A percentile compares a stretch with the other conserved stretches of the same genome.
phyloP scores from a whole-genome alignment of 2,888 invertebrate genomes.

The Noctua comes region DNA sequence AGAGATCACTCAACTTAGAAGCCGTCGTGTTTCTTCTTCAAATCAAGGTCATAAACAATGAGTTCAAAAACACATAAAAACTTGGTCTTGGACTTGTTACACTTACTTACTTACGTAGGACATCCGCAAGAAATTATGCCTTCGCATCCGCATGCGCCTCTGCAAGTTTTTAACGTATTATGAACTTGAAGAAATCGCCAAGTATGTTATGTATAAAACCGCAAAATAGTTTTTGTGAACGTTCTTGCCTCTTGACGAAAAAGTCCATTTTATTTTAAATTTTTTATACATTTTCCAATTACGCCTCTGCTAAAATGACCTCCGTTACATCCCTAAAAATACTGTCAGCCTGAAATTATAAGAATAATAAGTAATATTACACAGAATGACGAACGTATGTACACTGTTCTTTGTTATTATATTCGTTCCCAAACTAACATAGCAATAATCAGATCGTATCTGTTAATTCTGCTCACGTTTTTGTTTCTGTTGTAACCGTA shows the following conservation, averaged over 20 bases:
- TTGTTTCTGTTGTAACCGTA: constrained; percentile 26
- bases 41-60: not conserved
- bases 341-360: not conserved
- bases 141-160: not conserved
- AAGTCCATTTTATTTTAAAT: not conserved
- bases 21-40: not conserved
- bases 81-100: not conserved
- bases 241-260: not conserved
- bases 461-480: constrained; percentile 53
- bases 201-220: not conserved
- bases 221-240: not conserved
- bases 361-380: not conserved
- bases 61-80: not conserved
- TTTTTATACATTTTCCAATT: not conserved
- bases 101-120: not conserved
- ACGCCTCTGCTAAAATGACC: not conserved
- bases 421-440: constrained; percentile 41
- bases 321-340: not conserved
- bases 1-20: not conserved
- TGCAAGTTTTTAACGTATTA: not conserved
- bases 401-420: constrained; percentile 24
- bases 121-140: not conserved
- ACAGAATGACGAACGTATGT: not conserved
- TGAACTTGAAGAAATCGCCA: too few species aligned
- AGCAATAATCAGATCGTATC: constrained; percentile 46